Base-by-base conservation (phyloP, 2,888 invertebrate species). In the Zaprionus obscuricornis region DNA sequence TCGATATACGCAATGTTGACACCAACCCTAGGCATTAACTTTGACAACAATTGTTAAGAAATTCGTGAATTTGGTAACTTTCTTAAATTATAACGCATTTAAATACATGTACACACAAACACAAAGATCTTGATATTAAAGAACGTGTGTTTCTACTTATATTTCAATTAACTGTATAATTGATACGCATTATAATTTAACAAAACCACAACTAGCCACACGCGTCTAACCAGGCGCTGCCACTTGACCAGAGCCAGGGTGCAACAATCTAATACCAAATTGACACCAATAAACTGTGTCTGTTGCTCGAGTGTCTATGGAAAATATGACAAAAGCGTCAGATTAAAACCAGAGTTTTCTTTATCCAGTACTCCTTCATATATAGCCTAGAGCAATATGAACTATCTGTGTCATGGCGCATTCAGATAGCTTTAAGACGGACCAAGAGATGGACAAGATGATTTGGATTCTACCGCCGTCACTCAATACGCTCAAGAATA, bases 121-220 rank as follows among this genome's bases (percentile, higher is more conserved):
- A 34, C 13, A 54, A 55, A 11, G 40, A 26, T 27, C n/a, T n/a
- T n/a, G n/a, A 16, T 11, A 22, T 27, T 16, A 45, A 27, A 33
- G 40, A 24, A 6, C 39, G 47, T 50, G 27, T 45, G 24, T 40
- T 46, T 58, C 59, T 4, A 52, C 36, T 54, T 26, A 37, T 54
- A 54, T 51, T 62, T 79, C 62, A 69, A 72, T 76, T 83, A 73
- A 73, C 54, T 66, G 77, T 27, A 63, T 84, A 84, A 84, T 84
- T 77, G 74, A 77, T 81, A 81, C 46, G 70, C 76, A 66, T 84
- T 60, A 62, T 62, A 52, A 60, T 45, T 59, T 10, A 40, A 22
- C 5, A 22, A 51, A 13, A 55, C 47, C 55, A 20, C 43, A 77
- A 77, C 77, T 85, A 67, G 78, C 36, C 52, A 70, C 85, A 84